These are phyloP conservation scores for Xylocopa sonorina DNA, from an alignment of 1,140 invertebrate genomes.

Conservation along the genomic window DNA sequence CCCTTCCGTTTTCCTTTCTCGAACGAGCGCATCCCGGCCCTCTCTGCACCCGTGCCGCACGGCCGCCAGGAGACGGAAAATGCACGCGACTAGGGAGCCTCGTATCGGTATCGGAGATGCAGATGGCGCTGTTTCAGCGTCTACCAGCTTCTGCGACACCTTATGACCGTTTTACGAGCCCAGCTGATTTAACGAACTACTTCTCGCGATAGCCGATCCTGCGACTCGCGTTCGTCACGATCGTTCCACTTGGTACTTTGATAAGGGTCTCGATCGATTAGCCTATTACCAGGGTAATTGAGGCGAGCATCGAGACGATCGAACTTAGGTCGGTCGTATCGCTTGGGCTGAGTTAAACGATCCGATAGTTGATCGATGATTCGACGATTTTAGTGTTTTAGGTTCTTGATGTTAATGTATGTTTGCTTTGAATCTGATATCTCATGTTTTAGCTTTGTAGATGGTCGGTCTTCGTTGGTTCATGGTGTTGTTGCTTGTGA, in stretches of 20 bases:
- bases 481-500: not conserved
- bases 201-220: not conserved
- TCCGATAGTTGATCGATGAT: constrained; percentile 11
- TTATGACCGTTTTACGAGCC: constrained; percentile 13
- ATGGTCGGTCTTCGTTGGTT: constrained; percentile 15
- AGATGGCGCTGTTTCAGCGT: constrained; percentile 36
- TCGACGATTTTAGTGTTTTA: not conserved
- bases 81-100: constrained; percentile 2
- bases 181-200: constrained; percentile 6
- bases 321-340: not conserved
- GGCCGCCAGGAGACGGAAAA: constrained; percentile 49
- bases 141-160: not conserved
- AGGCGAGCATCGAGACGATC: too few species aligned
- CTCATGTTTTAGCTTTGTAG: too few species aligned
- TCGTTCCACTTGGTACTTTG: not conserved
- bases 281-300: constrained; percentile 3
- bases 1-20: constrained; percentile 61
- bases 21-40: constrained; percentile 32
- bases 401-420: too few species aligned
- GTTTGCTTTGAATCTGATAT: constrained; percentile 10
- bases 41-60: constrained; percentile 6
- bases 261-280: constrained; percentile 12
- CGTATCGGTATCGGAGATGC: constrained; percentile 38
- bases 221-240: constrained; percentile 9
- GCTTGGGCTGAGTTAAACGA: constrained; percentile 6